These are phyloP conservation scores for Drosophila melanica DNA, from an alignment of 1,140 invertebrate genomes.

Conservation along the genomic window DNA sequence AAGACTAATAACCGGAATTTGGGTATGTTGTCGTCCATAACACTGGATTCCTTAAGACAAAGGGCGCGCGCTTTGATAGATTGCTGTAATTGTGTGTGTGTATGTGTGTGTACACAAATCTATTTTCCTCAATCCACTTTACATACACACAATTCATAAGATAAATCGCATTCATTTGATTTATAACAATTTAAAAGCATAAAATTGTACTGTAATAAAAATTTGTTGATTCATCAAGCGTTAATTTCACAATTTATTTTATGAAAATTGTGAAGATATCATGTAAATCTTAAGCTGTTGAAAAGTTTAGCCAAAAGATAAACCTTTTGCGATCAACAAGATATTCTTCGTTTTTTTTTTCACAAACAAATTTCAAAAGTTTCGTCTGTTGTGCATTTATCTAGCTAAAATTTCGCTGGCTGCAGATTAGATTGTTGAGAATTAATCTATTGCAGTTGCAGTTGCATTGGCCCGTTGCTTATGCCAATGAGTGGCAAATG, in stretches of 20 bases:
- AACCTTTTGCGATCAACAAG: not conserved
- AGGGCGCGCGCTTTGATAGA: conserved; percentile 54
- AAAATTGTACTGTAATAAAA: conserved; percentile 52
- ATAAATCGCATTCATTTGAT: conserved; percentile 50
- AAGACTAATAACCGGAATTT: not conserved
- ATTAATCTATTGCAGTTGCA: conserved; percentile 63
- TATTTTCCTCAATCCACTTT: conserved; percentile 55
- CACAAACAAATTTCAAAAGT: not conserved
- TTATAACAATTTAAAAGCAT: conserved; percentile 66
- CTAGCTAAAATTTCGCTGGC: conserved; percentile 35
- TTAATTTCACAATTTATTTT: conserved; percentile 74
- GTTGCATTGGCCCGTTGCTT: conserved; percentile 18
- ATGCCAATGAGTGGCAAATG: conserved; percentile 69
- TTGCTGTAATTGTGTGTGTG: conserved; percentile 31
- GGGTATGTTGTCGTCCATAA: conserved; percentile 15
- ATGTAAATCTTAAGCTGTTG: conserved; percentile 15
- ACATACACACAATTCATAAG: conserved; percentile 40
- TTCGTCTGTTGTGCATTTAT: conserved; percentile 32
- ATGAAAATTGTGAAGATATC: conserved; percentile 43
- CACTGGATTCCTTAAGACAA: not conserved
- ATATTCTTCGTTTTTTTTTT: too few relatives aligned
- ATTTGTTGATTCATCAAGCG: conserved; percentile 67
- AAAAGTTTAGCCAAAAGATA: conserved; percentile 2
- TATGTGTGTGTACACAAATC: conserved; percentile 53
- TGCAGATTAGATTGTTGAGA: conserved; percentile 46